Percentiles rank a stretch among this genome's conserved stretches.
phyloP scores from a whole-genome alignment of 37 sponge, comb jelly and placozoan species.

The Corticium candelabrum region DNA sequence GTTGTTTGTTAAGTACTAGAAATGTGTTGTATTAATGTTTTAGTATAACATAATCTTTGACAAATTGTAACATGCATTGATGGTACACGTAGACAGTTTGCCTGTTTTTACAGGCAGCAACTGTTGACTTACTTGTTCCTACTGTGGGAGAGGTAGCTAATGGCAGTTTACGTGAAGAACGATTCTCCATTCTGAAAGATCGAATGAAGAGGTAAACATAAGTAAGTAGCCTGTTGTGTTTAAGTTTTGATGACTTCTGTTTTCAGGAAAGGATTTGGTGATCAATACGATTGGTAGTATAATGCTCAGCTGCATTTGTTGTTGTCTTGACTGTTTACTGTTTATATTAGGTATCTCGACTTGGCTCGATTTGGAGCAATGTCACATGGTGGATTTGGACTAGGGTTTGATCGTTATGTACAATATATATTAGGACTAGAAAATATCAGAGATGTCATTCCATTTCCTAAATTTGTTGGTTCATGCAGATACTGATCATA shows the following conservation, averaged over 20 bases:
- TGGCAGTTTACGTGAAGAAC: slow-evolving; percentile 45
- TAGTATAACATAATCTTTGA: no score
- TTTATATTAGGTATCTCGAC: slow-evolving; percentile 82
- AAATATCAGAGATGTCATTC: slow-evolving; percentile 72
- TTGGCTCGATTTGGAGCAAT: slow-evolving; percentile 73
- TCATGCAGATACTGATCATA: slow-evolving; percentile 39
- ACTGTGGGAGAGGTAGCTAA: slow-evolving; percentile 40
- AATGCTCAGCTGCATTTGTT: no score
- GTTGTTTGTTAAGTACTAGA: no score
- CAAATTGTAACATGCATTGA: no score
- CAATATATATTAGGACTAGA: slow-evolving; percentile 56
- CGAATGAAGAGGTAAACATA: slow-evolving; percentile 3
- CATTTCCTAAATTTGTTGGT: slow-evolving; percentile 69
- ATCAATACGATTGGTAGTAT: neutral
- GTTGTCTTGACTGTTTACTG: no score
- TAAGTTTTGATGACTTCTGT: neutral
- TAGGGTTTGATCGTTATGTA: slow-evolving; percentile 81
- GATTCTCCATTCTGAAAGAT: slow-evolving; percentile 11
- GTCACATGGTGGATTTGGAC: slow-evolving; percentile 88
- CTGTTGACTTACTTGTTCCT: slow-evolving; percentile 44
- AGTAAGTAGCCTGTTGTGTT: neutral
- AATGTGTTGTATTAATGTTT: no score
- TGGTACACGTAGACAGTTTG: no score
- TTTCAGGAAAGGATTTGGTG: slow-evolving; percentile 7
- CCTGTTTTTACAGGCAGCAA: slow-evolving; percentile 7